Evolutionary conservation across 2,797 vertebrate species (phyloP).

Genomic region (Vespertilio murinus): DNA sequence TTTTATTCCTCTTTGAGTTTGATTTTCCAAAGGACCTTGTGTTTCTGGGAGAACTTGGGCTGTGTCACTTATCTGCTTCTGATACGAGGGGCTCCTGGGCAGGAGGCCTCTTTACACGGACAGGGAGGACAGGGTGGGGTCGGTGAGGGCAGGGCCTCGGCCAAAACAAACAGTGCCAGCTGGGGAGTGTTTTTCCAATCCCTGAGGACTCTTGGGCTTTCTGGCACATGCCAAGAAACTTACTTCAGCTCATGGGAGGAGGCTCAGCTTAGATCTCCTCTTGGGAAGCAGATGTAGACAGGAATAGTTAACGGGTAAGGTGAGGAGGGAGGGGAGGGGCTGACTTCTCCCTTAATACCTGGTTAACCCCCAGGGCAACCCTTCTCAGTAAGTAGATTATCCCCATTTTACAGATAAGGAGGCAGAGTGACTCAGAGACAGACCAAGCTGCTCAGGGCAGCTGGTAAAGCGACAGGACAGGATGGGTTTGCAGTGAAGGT

Average conservation of each 20-base stretch:
- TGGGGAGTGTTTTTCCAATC: conserved; percentile 30
- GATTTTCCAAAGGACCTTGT: conserved; percentile 53
- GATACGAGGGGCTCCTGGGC: not conserved
- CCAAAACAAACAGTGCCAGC: conserved; percentile 42
- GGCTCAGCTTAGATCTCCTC: not conserved
- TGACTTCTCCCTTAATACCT: not conserved
- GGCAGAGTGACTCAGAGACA: not conserved
- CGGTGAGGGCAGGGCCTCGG: not conserved
- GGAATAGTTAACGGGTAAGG: not conserved
- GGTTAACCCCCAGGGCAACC: not conserved
- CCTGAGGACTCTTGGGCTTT: not conserved
- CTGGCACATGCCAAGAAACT: not conserved
- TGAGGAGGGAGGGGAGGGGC: not conserved
- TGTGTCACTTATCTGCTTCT: not conserved
- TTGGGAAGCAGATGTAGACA: not conserved
- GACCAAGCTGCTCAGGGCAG: not conserved
- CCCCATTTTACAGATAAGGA: conserved; percentile 18
- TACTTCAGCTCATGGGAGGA: conserved; percentile 20
- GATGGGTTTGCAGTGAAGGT: not conserved
- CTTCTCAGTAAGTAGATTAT: not conserved
- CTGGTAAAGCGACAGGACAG: not conserved
- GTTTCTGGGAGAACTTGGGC: conserved; percentile 34
- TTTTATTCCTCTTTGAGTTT: conserved; percentile 36
- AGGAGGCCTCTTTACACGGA: conserved; percentile 18
- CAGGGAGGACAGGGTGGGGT: not conserved